These are phyloP conservation scores for Beris chalybata DNA, from an alignment of 2,888 invertebrate species.

Conservation along the genomic window DNA sequence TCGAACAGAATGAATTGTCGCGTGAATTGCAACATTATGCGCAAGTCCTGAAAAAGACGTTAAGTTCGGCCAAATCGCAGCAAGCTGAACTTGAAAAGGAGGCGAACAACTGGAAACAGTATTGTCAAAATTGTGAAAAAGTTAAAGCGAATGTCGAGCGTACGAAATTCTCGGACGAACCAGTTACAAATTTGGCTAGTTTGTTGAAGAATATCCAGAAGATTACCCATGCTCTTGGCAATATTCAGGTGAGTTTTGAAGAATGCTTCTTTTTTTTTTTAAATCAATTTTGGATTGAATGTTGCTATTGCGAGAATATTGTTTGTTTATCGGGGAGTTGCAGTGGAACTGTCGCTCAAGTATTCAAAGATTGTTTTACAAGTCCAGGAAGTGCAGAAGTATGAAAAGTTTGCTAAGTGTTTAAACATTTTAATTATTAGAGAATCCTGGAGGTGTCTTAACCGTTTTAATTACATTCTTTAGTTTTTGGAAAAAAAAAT, in stretches of 20 bases:
- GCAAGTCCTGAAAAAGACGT: slow-evolving; percentile 77
- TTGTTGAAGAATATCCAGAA: slow-evolving; percentile 84
- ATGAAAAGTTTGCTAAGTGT: too few species aligned
- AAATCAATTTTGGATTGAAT: too few species aligned
- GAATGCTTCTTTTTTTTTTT: too few species aligned
- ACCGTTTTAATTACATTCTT: too few species aligned
- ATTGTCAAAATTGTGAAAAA: slow-evolving; percentile 75
- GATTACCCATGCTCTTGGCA: slow-evolving; percentile 72
- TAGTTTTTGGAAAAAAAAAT: too few species aligned
- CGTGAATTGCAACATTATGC: slow-evolving; percentile 80
- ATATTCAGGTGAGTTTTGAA: slow-evolving; percentile 67
- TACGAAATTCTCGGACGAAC: slow-evolving; percentile 76
- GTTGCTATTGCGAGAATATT: too few species aligned
- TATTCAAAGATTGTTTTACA: too few species aligned
- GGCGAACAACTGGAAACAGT: slow-evolving; percentile 83
- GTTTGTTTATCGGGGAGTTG: too few species aligned
- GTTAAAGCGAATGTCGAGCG: slow-evolving; percentile 75
- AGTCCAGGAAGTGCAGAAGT: too few species aligned
- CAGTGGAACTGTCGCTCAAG: too few species aligned
- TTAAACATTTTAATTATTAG: too few species aligned
- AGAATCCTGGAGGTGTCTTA: too few species aligned
- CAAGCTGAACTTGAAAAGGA: slow-evolving; percentile 80
- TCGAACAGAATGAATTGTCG: slow-evolving; percentile 82
- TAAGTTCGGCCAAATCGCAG: slow-evolving; percentile 80
- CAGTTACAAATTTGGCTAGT: slow-evolving; percentile 76